phyloP scores from a whole-genome alignment of 2,888 invertebrate species.

The Ligdia adustata region DNA sequence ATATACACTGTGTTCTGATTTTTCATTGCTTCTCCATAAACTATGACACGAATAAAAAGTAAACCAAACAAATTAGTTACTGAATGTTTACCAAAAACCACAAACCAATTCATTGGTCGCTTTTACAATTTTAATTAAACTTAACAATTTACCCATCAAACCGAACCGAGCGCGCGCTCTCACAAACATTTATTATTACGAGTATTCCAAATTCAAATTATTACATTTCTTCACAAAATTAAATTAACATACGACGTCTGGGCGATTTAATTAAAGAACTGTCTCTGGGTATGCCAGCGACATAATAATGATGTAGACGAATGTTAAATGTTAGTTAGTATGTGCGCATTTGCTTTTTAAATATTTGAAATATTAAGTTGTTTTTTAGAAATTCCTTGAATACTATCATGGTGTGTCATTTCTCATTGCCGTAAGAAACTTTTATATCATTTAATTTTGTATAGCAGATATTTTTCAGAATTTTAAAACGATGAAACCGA shows the following conservation, averaged over 20 bases:
- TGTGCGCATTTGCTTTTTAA: slow-evolving; percentile 54
- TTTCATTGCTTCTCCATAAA: no score
- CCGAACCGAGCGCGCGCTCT: slow-evolving; percentile 11
- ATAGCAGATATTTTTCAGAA: no score
- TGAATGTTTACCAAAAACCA: slow-evolving; percentile 1
- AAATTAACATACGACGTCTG: slow-evolving; percentile 32
- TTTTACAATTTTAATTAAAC: slow-evolving; percentile 16
- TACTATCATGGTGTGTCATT: no score
- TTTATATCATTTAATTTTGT: no score
- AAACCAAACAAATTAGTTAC: slow-evolving; percentile 13
- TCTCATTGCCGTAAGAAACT: no score
- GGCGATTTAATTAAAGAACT: slow-evolving; percentile 33
- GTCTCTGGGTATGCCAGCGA: slow-evolving; percentile 27
- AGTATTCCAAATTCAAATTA: slow-evolving; percentile 33
- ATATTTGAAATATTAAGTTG: slow-evolving; percentile 49
- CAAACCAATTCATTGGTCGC: slow-evolving; percentile 5
- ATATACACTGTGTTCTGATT: no score
- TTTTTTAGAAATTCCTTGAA: no score
- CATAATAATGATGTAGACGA: slow-evolving; percentile 22
- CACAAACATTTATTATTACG: slow-evolving; percentile 29
- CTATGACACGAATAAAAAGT: no score
- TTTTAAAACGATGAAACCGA: no score
- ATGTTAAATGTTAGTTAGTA: slow-evolving; percentile 42
- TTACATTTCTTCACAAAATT: slow-evolving; percentile 32
- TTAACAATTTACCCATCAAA: slow-evolving; percentile 16